Conservation (phyloP, 2,888 invertebrate genomes). For the Leucophenga maculata region DNA sequence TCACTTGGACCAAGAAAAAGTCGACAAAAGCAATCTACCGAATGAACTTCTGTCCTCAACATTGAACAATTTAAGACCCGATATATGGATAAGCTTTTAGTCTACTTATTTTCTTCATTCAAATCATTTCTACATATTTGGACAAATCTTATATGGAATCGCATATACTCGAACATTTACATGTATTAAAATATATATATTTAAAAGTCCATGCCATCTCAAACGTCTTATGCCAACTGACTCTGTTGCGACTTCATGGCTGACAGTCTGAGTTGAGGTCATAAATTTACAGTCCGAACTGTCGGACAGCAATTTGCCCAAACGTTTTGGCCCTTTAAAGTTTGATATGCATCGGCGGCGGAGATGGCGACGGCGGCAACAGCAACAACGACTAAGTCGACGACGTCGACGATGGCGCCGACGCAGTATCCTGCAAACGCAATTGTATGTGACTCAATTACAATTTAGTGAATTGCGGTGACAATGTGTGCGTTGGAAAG, state of each 20-base stretch:
- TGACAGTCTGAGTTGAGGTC: constrained; percentile 41
- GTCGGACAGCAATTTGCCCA: constrained; percentile 66
- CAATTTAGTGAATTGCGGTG: constrained; percentile 16
- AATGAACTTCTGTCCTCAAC: no score
- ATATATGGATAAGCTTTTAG: no score
- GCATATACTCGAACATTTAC: no score
- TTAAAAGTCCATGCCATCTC: no score
- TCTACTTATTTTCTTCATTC: no score
- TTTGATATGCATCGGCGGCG: constrained; percentile 45
- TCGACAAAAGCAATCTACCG: no score
- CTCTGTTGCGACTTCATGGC: neutral
- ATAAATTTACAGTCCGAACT: constrained; percentile 65
- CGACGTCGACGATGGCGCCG: neutral
- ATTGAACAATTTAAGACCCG: no score
- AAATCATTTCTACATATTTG: no score
- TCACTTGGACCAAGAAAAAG: no score
- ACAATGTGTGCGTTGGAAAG: constrained; percentile 28
- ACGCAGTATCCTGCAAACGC: constrained; percentile 25
- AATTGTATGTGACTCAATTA: constrained; percentile 30
- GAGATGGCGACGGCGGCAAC: neutral
- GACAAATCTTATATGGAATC: no score
- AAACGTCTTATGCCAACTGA: neutral
- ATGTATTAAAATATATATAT: no score
- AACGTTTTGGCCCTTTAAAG: constrained; percentile 64
- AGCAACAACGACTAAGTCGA: neutral